These are phyloP conservation scores for Mimumesa dahlbomi DNA, from an alignment of 2,888 invertebrate genomes.

Conservation along the genomic window DNA sequence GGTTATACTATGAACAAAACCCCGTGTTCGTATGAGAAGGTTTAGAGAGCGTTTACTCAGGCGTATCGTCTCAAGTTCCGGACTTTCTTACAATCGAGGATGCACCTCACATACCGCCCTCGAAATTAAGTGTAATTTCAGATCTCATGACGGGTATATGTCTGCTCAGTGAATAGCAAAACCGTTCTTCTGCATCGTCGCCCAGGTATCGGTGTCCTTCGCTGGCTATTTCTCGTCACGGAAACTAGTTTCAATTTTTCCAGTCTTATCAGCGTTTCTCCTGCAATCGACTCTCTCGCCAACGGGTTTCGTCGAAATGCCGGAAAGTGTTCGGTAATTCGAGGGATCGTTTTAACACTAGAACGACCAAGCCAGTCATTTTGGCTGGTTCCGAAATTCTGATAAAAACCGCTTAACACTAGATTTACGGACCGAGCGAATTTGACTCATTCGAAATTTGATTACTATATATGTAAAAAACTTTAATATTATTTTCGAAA, in stretches of 20 bases:
- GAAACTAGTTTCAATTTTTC: constrained; percentile 34
- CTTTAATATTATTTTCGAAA: no score
- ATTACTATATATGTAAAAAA: no score
- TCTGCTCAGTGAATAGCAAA: constrained; percentile 5
- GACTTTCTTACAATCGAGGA: constrained; percentile 56
- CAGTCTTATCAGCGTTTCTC: constrained; percentile 6
- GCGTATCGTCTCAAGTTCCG: constrained; percentile 51
- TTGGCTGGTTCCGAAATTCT: no score
- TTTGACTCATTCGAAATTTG: no score
- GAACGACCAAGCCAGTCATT: no score
- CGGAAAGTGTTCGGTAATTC: no score
- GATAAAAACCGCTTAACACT: no score
- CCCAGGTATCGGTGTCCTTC: constrained; percentile 22
- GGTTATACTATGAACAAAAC: no score
- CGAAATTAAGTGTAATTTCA: constrained; percentile 61
- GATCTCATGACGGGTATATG: constrained; percentile 17
- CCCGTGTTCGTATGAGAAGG: no score
- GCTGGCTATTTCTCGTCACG: constrained; percentile 13
- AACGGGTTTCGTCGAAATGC: no score
- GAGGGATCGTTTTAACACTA: no score
- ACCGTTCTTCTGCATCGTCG: constrained; percentile 44
- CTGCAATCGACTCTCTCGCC: not conserved
- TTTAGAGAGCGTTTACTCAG: constrained; percentile 59
- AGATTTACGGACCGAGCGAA: no score
- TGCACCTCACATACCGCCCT: constrained; percentile 48